phyloP scores from a whole-genome alignment of 1,140 invertebrate species.

The Polyergus mexicanus region DNA sequence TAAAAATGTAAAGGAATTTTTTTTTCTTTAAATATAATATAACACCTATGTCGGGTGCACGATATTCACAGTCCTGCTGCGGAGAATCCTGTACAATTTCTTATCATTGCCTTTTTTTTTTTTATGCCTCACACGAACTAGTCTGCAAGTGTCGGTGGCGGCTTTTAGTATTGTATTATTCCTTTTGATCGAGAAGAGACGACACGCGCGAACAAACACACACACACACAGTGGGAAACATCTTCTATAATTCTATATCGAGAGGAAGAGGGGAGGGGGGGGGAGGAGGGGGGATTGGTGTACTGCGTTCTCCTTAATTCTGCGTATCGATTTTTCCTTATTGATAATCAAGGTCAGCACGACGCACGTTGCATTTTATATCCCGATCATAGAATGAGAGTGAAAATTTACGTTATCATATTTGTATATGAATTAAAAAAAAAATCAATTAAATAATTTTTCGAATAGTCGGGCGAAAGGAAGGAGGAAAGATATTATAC shows the following conservation, averaged over 20 bases:
- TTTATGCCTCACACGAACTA: conserved; percentile 1
- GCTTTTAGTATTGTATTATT: not conserved
- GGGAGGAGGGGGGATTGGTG: not conserved
- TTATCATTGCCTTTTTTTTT: conserved; percentile 28
- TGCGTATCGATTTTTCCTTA: conserved; percentile 59
- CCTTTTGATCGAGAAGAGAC: not conserved
- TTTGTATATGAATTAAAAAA: not conserved
- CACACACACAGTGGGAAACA: not conserved
- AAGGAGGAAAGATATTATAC: not conserved
- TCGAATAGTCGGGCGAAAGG: not conserved
- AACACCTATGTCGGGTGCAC: not conserved
- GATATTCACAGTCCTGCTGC: conserved; percentile 35
- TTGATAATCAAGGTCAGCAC: conserved; percentile 58
- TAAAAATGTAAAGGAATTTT: too few relatives aligned
- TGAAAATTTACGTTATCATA: not conserved
- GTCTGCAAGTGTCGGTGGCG: conserved; percentile 7
- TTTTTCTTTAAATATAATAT: too few relatives aligned
- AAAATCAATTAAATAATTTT: not conserved
- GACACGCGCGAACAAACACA: not conserved
- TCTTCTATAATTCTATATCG: not conserved
- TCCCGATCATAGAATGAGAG: conserved; percentile 7
- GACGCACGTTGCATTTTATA: conserved; percentile 18
- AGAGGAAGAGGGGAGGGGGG: not conserved
- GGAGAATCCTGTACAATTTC: conserved; percentile 27
- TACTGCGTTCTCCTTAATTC: conserved; percentile 35